Evolutionary conservation across 2,797 vertebrate genomes (phyloP).

Genomic region (Pangasius macronema): DNA sequence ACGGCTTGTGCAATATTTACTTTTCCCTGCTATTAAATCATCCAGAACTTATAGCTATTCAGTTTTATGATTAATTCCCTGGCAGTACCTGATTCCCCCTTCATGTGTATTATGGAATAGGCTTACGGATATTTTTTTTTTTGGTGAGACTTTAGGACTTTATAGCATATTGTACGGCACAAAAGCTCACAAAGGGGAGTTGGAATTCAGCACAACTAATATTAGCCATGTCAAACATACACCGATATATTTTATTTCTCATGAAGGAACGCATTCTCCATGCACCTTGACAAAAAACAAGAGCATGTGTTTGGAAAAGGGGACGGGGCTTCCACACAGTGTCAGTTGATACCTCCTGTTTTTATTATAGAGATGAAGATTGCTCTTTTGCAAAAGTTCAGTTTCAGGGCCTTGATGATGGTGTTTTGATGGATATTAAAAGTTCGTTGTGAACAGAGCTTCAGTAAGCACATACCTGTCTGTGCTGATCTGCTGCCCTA

Average conservation of each 20-base stretch:
- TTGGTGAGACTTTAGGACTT: not conserved
- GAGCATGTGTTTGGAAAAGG: not conserved
- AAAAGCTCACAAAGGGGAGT: too few species aligned
- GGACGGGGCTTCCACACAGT: not conserved
- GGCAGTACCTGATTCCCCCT: not conserved
- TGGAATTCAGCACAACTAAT: too few species aligned
- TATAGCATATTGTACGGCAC: not conserved
- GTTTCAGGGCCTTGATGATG: not conserved
- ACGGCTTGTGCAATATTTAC: not conserved
- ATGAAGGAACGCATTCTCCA: not conserved
- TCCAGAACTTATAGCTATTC: not conserved
- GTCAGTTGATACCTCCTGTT: not conserved
- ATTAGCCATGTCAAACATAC: not conserved
- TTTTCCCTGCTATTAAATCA: not conserved
- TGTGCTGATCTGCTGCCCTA: slow-evolving; percentile 37
- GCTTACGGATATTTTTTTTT: not conserved
- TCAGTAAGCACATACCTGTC: slow-evolving; percentile 54
- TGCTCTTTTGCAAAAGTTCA: not conserved
- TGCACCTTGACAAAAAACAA: not conserved
- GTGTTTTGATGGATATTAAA: not conserved
- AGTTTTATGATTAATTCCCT: not conserved
- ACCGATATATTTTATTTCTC: not conserved
- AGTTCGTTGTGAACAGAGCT: not conserved
- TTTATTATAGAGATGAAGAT: not conserved
- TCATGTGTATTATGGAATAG: too few species aligned